Conservation (phyloP, 2,113 vertebrate species). For the Vimba vimba region DNA sequence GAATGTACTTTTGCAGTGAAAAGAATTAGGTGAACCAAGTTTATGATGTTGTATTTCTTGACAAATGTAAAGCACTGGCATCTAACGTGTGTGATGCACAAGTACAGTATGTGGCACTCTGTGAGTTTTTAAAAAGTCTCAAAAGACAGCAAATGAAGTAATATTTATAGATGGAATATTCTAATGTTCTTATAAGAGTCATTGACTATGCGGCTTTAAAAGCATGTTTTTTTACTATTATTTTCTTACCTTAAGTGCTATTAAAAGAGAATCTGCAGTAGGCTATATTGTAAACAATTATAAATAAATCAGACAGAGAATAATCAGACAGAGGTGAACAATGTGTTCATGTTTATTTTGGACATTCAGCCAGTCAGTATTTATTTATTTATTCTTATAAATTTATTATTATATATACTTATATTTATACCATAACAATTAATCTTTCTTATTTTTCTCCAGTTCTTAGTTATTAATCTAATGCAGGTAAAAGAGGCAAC, state of each 20-base stretch:
- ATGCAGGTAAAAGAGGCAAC: not conserved
- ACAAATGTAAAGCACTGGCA: not conserved
- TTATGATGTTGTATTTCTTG: not conserved
- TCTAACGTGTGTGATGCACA: not conserved
- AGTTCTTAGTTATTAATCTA: not conserved
- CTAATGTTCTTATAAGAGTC: not conserved
- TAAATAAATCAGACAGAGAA: not conserved
- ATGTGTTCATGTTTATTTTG: no score
- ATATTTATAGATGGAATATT: not conserved
- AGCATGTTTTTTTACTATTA: not conserved
- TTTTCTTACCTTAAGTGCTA: not conserved
- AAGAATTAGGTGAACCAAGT: not conserved
- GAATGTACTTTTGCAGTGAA: not conserved
- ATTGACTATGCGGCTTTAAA: not conserved
- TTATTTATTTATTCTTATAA: not conserved
- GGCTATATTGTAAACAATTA: not conserved
- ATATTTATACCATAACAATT: not conserved
- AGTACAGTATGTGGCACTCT: not conserved
- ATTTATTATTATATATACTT: not conserved
- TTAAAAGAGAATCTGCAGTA: no score
- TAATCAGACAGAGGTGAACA: no score
- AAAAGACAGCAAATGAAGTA: not conserved
- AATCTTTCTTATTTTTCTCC: not conserved
- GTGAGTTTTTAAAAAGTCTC: not conserved
- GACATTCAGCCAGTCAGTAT: no score